Evolutionary conservation across 2,888 invertebrate species (phyloP).

Genomic region (Horisme vitalbata): DNA sequence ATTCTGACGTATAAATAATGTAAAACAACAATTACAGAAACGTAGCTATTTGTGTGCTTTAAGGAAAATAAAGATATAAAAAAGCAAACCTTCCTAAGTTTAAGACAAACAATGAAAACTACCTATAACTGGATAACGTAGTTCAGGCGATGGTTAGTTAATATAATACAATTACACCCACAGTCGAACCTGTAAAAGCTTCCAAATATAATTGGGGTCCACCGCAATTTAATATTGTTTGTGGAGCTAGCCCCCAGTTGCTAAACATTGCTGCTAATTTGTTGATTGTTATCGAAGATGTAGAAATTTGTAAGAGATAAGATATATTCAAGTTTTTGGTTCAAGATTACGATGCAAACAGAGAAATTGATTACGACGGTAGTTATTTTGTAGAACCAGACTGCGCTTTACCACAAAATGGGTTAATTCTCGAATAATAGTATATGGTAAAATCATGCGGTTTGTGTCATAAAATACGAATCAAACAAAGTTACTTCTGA

Average conservation of each 20-base stretch:
- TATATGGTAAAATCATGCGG: slow-evolving; percentile 6
- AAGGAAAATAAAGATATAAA: too few species aligned
- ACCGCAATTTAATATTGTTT: slow-evolving; percentile 43
- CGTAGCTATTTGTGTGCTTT: too few species aligned
- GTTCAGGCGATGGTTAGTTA: background rate
- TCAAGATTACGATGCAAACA: too few species aligned
- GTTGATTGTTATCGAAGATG: slow-evolving; percentile 39
- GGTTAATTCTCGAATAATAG: slow-evolving; percentile 14
- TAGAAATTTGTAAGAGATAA: slow-evolving; percentile 27
- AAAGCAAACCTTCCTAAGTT: background rate
- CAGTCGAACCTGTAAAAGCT: slow-evolving; percentile 9
- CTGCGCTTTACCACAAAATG: slow-evolving; percentile 1
- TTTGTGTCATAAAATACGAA: slow-evolving; percentile 16
- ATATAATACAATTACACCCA: slow-evolving; percentile 8
- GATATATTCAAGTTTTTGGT: background rate
- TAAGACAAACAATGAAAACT: background rate
- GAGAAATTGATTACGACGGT: too few species aligned
- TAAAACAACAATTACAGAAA: too few species aligned
- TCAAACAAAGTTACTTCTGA: slow-evolving; percentile 17
- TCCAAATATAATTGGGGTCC: slow-evolving; percentile 36
- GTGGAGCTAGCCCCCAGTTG: slow-evolving; percentile 31
- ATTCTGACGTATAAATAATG: too few species aligned
- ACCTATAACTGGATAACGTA: background rate
- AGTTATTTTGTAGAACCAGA: background rate
- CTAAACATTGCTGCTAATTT: slow-evolving; percentile 47